Percentiles rank a stretch among this genome's conserved stretches.
These are phyloP conservation scores for Calameuta pallipes DNA, from an alignment of 2,888 invertebrate species.

Conservation along the genomic window DNA sequence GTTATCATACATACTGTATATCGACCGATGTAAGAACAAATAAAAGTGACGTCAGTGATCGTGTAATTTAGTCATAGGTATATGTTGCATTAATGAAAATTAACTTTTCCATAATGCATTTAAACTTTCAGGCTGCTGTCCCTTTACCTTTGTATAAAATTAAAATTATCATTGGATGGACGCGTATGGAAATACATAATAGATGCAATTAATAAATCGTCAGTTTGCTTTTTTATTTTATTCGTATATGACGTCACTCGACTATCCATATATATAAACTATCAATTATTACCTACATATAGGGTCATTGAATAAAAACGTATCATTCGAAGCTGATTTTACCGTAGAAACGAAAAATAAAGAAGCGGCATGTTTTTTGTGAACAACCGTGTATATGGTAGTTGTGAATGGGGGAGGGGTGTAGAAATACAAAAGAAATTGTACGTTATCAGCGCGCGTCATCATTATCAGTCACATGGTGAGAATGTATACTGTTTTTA, in stretches of 20 bases:
- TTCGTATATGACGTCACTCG: not conserved
- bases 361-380: too few relatives aligned
- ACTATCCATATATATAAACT: too few relatives aligned
- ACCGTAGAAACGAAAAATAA: too few relatives aligned
- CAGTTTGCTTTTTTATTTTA: not conserved
- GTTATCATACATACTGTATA: constrained; percentile 19
- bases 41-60: constrained; percentile 17
- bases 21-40: constrained; percentile 20
- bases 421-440: not conserved
- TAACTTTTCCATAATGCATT: not conserved
- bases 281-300: too few relatives aligned
- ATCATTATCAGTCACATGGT: not conserved
- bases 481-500: not conserved
- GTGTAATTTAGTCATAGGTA: not conserved
- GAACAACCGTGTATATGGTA: too few relatives aligned
- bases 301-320: too few relatives aligned
- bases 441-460: not conserved
- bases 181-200: not conserved
- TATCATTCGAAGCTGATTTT: too few relatives aligned
- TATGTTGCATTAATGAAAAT: not conserved
- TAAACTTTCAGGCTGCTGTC: not conserved
- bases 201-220: not conserved
- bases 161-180: not conserved
- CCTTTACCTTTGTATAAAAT: not conserved
- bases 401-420: too few relatives aligned